These are phyloP conservation scores for Branchinecta lynchi DNA, from an alignment of 1,140 invertebrate genomes.

Conservation along the genomic window DNA sequence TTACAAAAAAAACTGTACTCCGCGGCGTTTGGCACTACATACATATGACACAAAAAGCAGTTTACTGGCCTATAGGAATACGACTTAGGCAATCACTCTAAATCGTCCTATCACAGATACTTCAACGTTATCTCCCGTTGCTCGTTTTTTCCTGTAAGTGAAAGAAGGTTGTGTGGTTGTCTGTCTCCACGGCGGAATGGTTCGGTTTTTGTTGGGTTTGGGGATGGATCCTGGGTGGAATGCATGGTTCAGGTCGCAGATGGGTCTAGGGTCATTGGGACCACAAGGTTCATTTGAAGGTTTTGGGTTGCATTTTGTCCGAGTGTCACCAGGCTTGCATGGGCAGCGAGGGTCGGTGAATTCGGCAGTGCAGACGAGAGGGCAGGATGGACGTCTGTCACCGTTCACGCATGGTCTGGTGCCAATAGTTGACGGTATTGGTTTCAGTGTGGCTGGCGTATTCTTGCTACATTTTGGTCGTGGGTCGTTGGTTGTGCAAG, in stretches of 20 bases:
- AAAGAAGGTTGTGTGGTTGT: not conserved
- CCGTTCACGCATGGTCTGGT: not conserved
- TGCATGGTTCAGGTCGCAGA: conserved; percentile 8
- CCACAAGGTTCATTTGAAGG: not conserved
- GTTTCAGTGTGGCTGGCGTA: no score
- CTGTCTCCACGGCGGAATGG: not conserved
- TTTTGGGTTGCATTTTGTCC: not conserved
- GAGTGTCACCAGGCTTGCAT: not conserved
- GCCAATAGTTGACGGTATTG: no score
- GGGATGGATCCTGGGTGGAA: not conserved
- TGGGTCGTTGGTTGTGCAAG: not conserved
- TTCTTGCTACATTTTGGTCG: no score
- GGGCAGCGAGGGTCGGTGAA: not conserved
- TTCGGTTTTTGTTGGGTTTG: conserved; percentile 13
- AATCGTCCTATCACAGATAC: not conserved
- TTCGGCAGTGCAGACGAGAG: not conserved
- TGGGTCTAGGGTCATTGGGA: not conserved
- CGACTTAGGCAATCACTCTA: not conserved
- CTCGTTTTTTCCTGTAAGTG: conserved; percentile 4
- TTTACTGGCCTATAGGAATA: no score
- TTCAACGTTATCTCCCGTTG: not conserved
- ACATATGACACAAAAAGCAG: no score
- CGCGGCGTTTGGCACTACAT: no score
- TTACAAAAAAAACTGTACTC: no score
- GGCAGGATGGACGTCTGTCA: not conserved